Evolutionary conservation across 1,140 invertebrate genomes (phyloP), one percentile per base, ranked within the genome.

Genomic region (Eupeodes corollae): DNA sequence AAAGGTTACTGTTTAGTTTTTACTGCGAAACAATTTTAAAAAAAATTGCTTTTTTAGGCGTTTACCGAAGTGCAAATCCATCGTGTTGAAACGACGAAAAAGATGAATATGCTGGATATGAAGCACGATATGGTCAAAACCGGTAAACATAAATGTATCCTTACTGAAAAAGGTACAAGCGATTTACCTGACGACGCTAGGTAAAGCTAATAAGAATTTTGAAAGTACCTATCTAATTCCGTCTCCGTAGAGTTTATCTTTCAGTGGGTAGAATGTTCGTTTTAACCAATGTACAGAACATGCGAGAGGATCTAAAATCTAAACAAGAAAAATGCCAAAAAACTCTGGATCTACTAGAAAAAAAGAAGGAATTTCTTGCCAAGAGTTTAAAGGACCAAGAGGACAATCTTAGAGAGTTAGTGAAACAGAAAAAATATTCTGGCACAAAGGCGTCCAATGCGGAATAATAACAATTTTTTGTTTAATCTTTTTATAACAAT

Each of bases 21-120:
- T 41, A 15, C 1, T 30, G 6, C 32, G 9, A 39, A 42, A 34
- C 8, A 35, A 14, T 38, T 44, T 39, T 42, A 1, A 18, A 18
- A 13, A 12, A 14, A 37, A 6, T 11, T 42, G 33, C 40, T 30
- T 11, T 45, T 52, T 15, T 16, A 68, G 66, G 66, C 66, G 16
- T 68, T 68, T 14, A 61, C 61, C 34, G 65, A 68, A 46, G 67
- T 68, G 65, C 66, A 68, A 56, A 54, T 63, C 9, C 68, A 60
- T 43, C 68, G 67, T 54, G 54, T 67, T 45, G 66, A 68, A 18
- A 68, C 66, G 1, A 57, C 65, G 1, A 68, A 68, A 35, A 68
- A 68, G 51, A 61, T 68, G 18, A 65, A 65, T 38, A 65, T 65
- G 57, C 58, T 68, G 21, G 65, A 68, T 48, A 59, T 65, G 56